These are phyloP conservation scores for Ascidia mentula DNA, from an alignment of 23 tunicate species.

Conservation along the genomic window DNA sequence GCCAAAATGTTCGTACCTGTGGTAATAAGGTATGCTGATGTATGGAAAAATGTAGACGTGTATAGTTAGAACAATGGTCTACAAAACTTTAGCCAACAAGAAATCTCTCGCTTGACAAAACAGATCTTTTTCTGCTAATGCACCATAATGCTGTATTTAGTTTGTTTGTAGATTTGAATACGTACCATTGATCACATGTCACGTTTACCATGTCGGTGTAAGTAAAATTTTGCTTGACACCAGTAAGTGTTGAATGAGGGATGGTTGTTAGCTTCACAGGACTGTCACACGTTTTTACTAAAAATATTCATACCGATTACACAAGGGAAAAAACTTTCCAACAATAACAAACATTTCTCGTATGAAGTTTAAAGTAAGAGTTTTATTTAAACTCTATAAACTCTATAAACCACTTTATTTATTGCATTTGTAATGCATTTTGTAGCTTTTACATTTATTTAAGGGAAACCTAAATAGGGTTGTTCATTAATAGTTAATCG, in stretches of 20 bases:
- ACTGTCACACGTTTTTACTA: conserved; percentile 55
- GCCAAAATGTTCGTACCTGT: conserved; percentile 49
- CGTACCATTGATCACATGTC: conserved; percentile 48
- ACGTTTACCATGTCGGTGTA: background rate
- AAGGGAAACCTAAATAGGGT: background rate
- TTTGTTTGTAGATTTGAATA: background rate
- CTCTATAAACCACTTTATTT: background rate
- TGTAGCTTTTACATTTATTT: background rate
- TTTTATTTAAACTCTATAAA: too few relatives aligned
- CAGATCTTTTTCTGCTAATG: background rate
- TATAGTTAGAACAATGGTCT: background rate
- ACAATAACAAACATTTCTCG: background rate
- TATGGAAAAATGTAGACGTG: too few relatives aligned
- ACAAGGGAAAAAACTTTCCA: background rate
- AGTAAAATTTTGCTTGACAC: background rate
- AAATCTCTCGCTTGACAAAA: background rate
- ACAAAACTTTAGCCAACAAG: background rate
- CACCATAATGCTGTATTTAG: background rate
- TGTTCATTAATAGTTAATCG: too few relatives aligned
- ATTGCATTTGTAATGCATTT: background rate
- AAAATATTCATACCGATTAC: background rate
- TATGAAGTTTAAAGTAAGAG: too few relatives aligned
- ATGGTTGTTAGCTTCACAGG: conserved; percentile 28
- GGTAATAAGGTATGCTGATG: too few relatives aligned
- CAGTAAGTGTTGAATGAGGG: conserved; percentile 12